Percentiles rank a stretch among this genome's conserved stretches.
phyloP scores from a whole-genome alignment of 2,113 vertebrate species.

The Ammodytes dubius region DNA sequence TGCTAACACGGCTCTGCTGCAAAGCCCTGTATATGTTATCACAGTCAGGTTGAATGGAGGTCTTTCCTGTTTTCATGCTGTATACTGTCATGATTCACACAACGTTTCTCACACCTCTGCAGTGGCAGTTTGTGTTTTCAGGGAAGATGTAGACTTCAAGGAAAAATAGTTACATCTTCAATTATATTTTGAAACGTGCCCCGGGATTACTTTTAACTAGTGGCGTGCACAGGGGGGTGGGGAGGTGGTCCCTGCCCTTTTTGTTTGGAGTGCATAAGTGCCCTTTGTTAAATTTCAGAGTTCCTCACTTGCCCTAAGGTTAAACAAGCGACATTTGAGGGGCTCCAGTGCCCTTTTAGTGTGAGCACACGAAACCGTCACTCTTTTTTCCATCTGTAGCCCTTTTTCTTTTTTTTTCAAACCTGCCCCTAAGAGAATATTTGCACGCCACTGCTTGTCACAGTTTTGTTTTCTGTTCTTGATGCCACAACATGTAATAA shows the following conservation, averaged over 20 bases:
- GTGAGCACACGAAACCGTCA: too few relatives aligned
- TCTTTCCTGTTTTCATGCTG: slow-evolving; percentile 8
- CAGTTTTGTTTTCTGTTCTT: slow-evolving; percentile 3
- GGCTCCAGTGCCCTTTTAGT: too few relatives aligned
- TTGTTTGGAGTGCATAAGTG: too few relatives aligned
- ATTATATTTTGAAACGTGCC: not conserved
- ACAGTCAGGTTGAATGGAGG: not conserved
- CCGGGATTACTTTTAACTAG: not conserved
- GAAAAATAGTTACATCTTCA: not conserved
- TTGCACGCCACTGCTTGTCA: too few relatives aligned
- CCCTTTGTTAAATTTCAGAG: too few relatives aligned
- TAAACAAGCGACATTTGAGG: too few relatives aligned
- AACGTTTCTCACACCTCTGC: slow-evolving; percentile 18
- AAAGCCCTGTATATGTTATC: not conserved
- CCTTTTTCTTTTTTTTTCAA: too few relatives aligned
- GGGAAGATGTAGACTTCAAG: not conserved
- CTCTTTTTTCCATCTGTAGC: too few relatives aligned
- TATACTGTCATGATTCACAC: not conserved
- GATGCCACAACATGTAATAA: not conserved
- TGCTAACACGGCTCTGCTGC: slow-evolving; percentile 45
- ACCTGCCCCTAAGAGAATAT: too few relatives aligned
- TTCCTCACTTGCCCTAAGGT: too few relatives aligned
- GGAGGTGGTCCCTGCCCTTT: too few relatives aligned
- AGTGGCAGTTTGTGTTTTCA: slow-evolving; percentile 14
- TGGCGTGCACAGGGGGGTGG: too few relatives aligned